phyloP scores from a whole-genome alignment of 1,140 invertebrate genomes.

The Hylaeus volcanicus region DNA sequence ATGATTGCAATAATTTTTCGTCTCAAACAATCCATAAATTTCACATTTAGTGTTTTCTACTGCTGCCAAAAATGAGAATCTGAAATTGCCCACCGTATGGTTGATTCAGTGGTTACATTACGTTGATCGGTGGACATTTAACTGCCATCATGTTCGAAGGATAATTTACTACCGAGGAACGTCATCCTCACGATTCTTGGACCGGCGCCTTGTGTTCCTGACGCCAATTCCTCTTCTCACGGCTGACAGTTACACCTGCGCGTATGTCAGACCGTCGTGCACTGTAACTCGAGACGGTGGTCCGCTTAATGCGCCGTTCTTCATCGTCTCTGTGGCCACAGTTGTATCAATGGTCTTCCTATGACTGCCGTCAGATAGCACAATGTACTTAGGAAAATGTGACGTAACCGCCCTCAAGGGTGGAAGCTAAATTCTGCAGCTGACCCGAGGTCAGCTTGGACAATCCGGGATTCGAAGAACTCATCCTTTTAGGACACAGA shows the following conservation, averaged over 20 bases:
- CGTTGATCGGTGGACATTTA: too few relatives aligned
- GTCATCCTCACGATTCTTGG: slow-evolving; percentile 31
- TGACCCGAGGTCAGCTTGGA: too few relatives aligned
- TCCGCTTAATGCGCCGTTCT: slow-evolving; percentile 35
- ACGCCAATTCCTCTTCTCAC: slow-evolving; percentile 17
- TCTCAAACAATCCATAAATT: too few relatives aligned
- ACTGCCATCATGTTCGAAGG: not conserved
- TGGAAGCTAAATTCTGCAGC: not conserved
- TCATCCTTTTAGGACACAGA: too few relatives aligned
- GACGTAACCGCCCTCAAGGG: not conserved
- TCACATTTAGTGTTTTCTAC: too few relatives aligned
- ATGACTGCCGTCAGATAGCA: not conserved
- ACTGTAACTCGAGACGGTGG: slow-evolving; percentile 27
- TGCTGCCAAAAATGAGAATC: too few relatives aligned
- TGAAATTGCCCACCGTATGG: too few relatives aligned
- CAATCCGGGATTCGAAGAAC: too few relatives aligned
- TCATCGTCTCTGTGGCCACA: slow-evolving; percentile 29
- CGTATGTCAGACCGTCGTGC: slow-evolving; percentile 20
- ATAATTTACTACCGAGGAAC: slow-evolving; percentile 18
- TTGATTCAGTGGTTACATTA: too few relatives aligned
- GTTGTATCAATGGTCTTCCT: slow-evolving; percentile 16
- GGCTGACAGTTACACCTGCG: slow-evolving; percentile 41
- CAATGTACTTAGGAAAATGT: not conserved
- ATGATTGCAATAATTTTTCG: too few relatives aligned
- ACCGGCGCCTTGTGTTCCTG: slow-evolving; percentile 22